phyloP scores from a whole-genome alignment of 2,888 invertebrate species.

The Polymixis lichenea region DNA sequence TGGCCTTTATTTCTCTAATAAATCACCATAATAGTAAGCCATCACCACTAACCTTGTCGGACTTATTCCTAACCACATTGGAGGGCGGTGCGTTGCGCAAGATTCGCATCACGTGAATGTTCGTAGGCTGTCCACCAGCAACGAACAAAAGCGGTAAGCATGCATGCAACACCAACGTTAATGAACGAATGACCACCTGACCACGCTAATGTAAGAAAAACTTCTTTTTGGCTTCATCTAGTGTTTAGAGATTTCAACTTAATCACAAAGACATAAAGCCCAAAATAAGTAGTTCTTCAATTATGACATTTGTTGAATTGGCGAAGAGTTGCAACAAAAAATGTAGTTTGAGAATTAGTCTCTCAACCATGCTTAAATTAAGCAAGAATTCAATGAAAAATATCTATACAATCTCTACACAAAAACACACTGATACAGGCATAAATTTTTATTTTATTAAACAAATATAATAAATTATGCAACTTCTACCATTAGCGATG shows the following conservation, averaged over 20 bases:
- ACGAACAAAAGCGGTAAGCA: conserved; percentile 77
- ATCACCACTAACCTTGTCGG: conserved; percentile 94
- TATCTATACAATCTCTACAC: conserved; percentile 63
- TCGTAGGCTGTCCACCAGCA: conserved; percentile 91
- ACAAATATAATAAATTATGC: conserved; percentile 81
- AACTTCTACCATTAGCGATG: conserved; percentile 78
- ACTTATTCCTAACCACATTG: conserved; percentile 95
- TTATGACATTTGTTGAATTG: conserved; percentile 4
- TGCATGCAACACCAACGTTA: conserved; percentile 83
- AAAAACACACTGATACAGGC: conserved; percentile 69
- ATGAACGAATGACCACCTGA: conserved; percentile 55
- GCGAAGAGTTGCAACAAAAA: conserved; percentile 27
- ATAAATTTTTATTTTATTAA: conserved; percentile 72
- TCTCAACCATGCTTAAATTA: conserved; percentile 21
- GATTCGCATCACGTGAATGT: conserved; percentile 94
- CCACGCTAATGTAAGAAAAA: conserved; percentile 26
- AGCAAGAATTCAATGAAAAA: conserved; percentile 18
- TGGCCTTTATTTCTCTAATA: background rate
- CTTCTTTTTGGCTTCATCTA: conserved; percentile 9
- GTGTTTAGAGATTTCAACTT: background rate
- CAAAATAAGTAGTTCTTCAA: conserved; percentile 22
- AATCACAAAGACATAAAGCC: background rate
- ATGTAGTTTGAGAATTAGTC: conserved; percentile 10
- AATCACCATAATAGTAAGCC: conserved; percentile 41
- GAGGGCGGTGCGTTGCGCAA: conserved; percentile 96